Base-by-base conservation (phyloP, 1,140 invertebrate genomes). In the Apis cerana region DNA sequence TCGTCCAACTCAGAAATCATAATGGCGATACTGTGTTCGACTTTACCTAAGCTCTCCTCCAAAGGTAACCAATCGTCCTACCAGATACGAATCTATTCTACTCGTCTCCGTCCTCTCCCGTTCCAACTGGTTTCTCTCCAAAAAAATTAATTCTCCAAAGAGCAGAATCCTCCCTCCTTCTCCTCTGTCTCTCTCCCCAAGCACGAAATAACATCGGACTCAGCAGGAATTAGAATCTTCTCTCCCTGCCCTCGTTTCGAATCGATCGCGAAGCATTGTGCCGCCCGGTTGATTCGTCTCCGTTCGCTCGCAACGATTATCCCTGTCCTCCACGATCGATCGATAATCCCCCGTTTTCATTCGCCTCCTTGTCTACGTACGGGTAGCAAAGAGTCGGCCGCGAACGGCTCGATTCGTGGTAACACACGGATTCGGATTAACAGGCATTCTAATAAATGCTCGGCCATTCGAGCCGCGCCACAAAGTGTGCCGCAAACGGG, bases 401-500 rank as follows among this genome's bases (percentile, higher is more conserved):
- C 21, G 54, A 17, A 23, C 8, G 0, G 7, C 8, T 52, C n/a
- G 21, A 13, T 2, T 54, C 43, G 13, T 15, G 48, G 19, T 13
- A 8, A 23, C 19, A 75, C 64, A 54, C n/a, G n/a, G 74, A 77
- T 70, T 54, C 67, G 61, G 21, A 70, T 27, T 68, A 70, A 82
- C 65, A 61, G 74, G 43, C 72, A 33, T 76, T 80, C 86, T 90
- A 89, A 91, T 91, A 88, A 91, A 87, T 79, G 85, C 58, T 61
- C 58, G 87, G 43, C 64, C 87, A 81, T 91, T 90, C 86, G 89
- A 90, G 91, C 91, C 82, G 82, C 75, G 74, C 90, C 90, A 85
- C 90, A 91, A 91, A 92, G 89, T 92, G 91, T 69, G 88, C 89
- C 89, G 76, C 89, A 92, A 92, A 91, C 85, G 87, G 82, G 85